phyloP scores from a whole-genome alignment of 1,140 invertebrate genomes.

The Sycophila sp. region DNA sequence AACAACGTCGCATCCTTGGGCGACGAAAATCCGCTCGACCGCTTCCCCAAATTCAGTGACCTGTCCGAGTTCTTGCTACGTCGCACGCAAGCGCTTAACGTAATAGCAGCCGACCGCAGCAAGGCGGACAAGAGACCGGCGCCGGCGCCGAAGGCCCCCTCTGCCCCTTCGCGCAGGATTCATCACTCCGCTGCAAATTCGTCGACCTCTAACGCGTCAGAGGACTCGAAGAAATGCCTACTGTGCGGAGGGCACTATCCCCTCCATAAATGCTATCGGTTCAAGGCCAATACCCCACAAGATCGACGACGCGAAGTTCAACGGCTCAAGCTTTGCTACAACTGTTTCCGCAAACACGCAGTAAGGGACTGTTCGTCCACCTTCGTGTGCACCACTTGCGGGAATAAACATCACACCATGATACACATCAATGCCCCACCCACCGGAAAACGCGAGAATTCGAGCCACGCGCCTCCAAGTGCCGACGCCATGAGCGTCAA shows the following conservation, averaged over 20 bases:
- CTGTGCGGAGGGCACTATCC: not conserved
- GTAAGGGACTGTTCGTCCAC: not conserved
- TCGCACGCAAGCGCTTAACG: not conserved
- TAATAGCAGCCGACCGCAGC: too few species aligned
- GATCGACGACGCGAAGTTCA: not conserved
- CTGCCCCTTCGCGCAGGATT: too few species aligned
- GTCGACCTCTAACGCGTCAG: too few species aligned
- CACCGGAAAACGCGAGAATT: too few species aligned
- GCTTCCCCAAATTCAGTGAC: not conserved
- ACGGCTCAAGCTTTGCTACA: not conserved
- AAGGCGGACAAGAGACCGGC: too few species aligned
- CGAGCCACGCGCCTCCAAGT: too few species aligned
- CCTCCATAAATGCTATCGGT: not conserved
- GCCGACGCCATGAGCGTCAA: not conserved
- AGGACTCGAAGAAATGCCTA: not conserved
- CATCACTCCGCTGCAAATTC: too few species aligned
- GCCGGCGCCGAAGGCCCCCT: too few species aligned
- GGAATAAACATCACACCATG: not conserved
- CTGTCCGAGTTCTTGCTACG: not conserved
- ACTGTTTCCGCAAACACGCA: not conserved
- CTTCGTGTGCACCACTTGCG: not conserved
- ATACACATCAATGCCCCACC: too few species aligned
- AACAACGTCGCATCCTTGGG: not conserved
- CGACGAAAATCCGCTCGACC: too few species aligned
- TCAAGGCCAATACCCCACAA: not conserved